A percentile compares a stretch with the other conserved stretches of the same genome.
Evolutionary conservation across 2,888 invertebrate species (phyloP).

Genomic region (Aphidius colemani): DNA sequence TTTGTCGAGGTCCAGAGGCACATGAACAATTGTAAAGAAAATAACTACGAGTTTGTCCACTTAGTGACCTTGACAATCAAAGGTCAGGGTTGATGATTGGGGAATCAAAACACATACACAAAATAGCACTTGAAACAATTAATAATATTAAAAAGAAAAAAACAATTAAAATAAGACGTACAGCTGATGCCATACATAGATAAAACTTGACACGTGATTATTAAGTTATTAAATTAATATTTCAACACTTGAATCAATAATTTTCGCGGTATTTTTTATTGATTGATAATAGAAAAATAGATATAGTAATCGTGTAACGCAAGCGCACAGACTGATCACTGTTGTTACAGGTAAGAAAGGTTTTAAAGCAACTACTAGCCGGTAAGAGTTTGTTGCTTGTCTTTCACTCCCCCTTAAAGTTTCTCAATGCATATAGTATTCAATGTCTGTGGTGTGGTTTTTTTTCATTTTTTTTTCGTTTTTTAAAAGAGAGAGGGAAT

Average conservation of each 20-base stretch:
- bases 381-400: conserved; percentile 47
- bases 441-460: conserved; percentile 6
- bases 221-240: no score
- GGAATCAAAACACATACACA: background rate
- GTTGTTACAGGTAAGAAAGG: conserved; percentile 37
- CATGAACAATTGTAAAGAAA: background rate
- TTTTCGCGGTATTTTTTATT: no score
- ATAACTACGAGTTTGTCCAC: background rate
- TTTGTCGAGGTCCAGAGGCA: background rate
- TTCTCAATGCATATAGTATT: conserved; percentile 48
- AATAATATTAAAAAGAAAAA: conserved; percentile 15
- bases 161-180: background rate
- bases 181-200: no score
- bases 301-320: conserved; percentile 5
- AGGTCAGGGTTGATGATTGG: conserved; percentile 17
- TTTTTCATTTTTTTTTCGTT: conserved; percentile 4
- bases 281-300: background rate
- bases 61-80: conserved; percentile 20
- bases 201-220: background rate
- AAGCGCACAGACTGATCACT: conserved; percentile 13
- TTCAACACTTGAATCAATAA: no score
- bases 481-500: conserved; percentile 41
- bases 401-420: conserved; percentile 49
- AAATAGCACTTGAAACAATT: background rate
- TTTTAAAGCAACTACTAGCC: conserved; percentile 54